Conservation (phyloP, 2,797 vertebrate genomes). For the Trichosurus vulpecula region DNA sequence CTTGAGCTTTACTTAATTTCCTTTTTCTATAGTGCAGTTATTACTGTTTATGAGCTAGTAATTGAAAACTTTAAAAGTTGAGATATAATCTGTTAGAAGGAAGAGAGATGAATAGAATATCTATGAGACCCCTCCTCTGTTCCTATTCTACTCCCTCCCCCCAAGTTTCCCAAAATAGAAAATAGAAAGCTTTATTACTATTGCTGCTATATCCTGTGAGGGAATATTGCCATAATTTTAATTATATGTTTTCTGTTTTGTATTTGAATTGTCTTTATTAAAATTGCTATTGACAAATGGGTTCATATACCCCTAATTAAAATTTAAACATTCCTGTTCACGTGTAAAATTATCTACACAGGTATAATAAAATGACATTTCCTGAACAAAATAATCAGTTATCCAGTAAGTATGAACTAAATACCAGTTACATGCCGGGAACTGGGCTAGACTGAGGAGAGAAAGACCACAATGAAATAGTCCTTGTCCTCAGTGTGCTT, state of each 20-base stretch:
- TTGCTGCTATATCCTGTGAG: neutral
- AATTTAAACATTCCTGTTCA: neutral
- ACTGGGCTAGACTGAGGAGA: neutral
- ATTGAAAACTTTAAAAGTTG: slow-evolving; percentile 57
- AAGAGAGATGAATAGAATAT: slow-evolving; percentile 22
- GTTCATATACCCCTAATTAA: slow-evolving; percentile 7
- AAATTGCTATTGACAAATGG: neutral
- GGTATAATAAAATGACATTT: slow-evolving; percentile 2
- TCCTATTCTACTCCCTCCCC: neutral
- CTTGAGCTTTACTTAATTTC: slow-evolving; percentile 57
- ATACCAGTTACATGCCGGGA: neutral
- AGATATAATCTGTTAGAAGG: slow-evolving; percentile 28
- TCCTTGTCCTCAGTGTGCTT: neutral
- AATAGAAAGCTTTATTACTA: neutral
- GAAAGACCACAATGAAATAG: neutral
- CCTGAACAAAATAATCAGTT: neutral
- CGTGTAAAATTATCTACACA: slow-evolving; percentile 1
- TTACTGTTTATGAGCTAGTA: slow-evolving; percentile 64
- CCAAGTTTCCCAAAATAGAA: neutral
- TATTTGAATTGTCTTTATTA: neutral
- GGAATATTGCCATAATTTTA: neutral
- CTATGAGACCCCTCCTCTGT: neutral
- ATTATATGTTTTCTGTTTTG: neutral
- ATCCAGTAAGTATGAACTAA: neutral
- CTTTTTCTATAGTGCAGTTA: slow-evolving; percentile 66